Evolutionary conservation across 2,888 invertebrate species (phyloP).

Genomic region (Sphecodes monilicornis): DNA sequence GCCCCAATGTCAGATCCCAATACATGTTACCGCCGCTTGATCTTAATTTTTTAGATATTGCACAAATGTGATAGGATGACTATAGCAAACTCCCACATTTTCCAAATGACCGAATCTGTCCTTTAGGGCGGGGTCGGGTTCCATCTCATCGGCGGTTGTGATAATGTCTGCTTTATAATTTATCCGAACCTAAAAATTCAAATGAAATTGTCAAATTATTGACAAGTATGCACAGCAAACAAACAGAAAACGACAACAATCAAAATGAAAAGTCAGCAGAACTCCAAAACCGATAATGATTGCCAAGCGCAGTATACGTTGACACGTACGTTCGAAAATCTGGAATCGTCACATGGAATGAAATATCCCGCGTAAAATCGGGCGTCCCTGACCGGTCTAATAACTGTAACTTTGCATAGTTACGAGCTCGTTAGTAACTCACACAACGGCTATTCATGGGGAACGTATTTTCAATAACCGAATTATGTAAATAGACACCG

Average conservation of each 20-base stretch:
- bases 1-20: no score
- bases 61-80: no score
- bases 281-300: neutral
- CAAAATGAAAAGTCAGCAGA: neutral
- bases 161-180: neutral
- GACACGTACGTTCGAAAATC: neutral
- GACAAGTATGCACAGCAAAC: neutral
- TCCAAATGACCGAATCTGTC: no score
- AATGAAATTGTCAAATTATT: neutral
- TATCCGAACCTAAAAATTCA: neutral
- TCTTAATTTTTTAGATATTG: no score
- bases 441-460: neutral
- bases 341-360: no score
- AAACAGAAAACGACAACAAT: neutral
- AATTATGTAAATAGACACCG: slow-evolving; percentile 19
- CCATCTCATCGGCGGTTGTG: no score
- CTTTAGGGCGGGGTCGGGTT: no score
- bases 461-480: slow-evolving; percentile 25
- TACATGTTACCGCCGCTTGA: no score
- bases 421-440: slow-evolving; percentile 21
- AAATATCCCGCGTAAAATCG: neutral
- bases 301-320: neutral
- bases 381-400: neutral
- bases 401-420: slow-evolving; percentile 4
- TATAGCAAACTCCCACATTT: no score